A percentile compares a stretch with the other conserved stretches of the same genome.
Conservation (phyloP, 2,797 vertebrate genomes). For the Sebastes nivosus region DNA sequence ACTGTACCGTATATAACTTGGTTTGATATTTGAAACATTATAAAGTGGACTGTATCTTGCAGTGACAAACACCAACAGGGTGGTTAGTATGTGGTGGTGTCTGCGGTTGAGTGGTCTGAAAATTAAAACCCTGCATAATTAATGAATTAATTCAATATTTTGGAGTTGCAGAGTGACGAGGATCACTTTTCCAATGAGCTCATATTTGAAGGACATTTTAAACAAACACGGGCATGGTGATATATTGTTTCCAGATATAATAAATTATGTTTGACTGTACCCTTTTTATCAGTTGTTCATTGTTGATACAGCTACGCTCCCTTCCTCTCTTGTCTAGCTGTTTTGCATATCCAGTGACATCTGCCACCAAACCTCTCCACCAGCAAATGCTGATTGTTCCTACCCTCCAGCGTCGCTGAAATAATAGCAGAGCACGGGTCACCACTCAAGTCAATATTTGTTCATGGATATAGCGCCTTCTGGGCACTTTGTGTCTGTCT, state of each 20-base stretch:
- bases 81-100: neutral
- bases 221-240: neutral
- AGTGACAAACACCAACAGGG: neutral
- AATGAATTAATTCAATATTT: neutral
- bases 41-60: neutral
- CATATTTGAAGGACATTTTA: neutral
- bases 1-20: neutral
- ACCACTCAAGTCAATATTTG: constrained; percentile 62
- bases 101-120: neutral
- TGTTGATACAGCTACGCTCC: constrained; percentile 8
- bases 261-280: neutral
- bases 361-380: constrained; percentile 39
- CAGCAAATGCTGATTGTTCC: constrained; percentile 29
- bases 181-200: neutral
- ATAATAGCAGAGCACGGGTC: constrained; percentile 45
- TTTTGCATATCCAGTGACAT: constrained; percentile 65
- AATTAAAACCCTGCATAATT: neutral
- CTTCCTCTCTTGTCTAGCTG: constrained; percentile 11
- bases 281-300: neutral
- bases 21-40: neutral
- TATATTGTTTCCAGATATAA: neutral
- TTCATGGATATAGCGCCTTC: constrained; percentile 22
- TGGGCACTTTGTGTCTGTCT: neutral
- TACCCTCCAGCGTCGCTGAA: constrained; percentile 20
- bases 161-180: neutral